Base-by-base conservation (phyloP, 2,797 vertebrate genomes). In the Mionectes olivaceus region DNA sequence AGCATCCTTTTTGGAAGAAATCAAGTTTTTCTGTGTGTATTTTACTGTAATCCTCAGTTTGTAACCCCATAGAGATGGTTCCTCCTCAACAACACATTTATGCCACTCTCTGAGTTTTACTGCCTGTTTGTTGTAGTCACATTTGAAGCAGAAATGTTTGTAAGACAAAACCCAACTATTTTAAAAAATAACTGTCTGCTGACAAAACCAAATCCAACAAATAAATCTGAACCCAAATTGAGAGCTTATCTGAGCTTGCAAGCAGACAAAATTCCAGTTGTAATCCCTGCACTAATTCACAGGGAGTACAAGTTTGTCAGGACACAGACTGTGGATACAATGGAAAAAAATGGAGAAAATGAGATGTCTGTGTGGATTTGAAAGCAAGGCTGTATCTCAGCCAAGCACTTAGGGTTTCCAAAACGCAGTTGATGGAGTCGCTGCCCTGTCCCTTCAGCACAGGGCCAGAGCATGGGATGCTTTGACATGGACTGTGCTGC, bases 391-490 rank as follows among this genome's bases (percentile, higher is more conserved):
- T 35, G 60, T 4, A 30, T 80, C 91, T 93, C 92, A 82, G 53
- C 11, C 0, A 11, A 73, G 82, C 47, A 2, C 63, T 77, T 5
- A 0, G 69, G 79, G n/a, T 35, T 87, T 55, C 84, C 93, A 67
- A 64, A 43, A 5, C 79, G 2, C 85, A 80, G 56, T 64, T 30
- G 52, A 65, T 1, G 7, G 82, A 22, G 6, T 33, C 1, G 0
- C 43, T 35, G 79, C 67, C 47, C 30, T 21, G 37, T 32, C 52
- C 2, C 56, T 23, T 23, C 30, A 22, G 4, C 53, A 35, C 32
- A 4, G 0, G 9, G 0, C 2, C 37, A 33, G 65, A 47, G 32
- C 49, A 11, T 0, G 5, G 52, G 81, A 7, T 46, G 74, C 65
- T 92, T 3, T 39, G 87, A 35, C 39, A 12, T 0, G 44, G 75